Evolutionary conservation across 2,888 invertebrate genomes (phyloP).

Genomic region (Pardosa pseudoannulata): DNA sequence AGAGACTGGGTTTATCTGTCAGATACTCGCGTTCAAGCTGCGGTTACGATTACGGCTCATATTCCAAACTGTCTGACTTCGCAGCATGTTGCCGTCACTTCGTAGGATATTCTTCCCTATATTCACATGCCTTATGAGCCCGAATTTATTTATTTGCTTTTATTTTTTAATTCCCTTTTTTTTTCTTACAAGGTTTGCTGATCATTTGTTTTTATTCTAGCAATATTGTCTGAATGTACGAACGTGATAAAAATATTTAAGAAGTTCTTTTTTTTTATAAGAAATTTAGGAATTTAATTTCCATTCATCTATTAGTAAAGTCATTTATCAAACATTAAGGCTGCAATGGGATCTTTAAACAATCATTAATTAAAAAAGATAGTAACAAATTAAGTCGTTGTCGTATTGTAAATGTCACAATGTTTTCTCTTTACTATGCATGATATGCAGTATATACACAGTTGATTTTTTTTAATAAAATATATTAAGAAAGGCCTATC

Average conservation of each 20-base stretch:
- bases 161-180: background rate
- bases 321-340: too few species aligned
- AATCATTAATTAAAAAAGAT: too few species aligned
- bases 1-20: conserved; percentile 48
- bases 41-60: conserved; percentile 53
- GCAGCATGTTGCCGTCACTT: conserved; percentile 59
- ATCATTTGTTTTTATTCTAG: background rate
- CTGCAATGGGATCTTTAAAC: too few species aligned
- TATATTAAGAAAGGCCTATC: too few species aligned
- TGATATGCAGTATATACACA: too few species aligned
- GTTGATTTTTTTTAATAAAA: too few species aligned
- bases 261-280: too few species aligned
- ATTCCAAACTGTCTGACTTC: conserved; percentile 51
- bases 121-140: background rate
- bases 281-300: too few species aligned
- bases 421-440: too few species aligned
- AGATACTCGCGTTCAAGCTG: conserved; percentile 42
- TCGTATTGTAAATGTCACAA: too few species aligned
- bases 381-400: too few species aligned
- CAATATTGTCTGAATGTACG: background rate
- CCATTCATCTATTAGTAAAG: too few species aligned
- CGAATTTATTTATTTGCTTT: background rate
- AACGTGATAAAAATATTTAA: background rate
- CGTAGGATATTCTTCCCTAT: conserved; percentile 3
- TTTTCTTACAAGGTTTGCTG: background rate